Conservation (phyloP, 2,888 invertebrate genomes). For the Odontocolon sp. region DNA sequence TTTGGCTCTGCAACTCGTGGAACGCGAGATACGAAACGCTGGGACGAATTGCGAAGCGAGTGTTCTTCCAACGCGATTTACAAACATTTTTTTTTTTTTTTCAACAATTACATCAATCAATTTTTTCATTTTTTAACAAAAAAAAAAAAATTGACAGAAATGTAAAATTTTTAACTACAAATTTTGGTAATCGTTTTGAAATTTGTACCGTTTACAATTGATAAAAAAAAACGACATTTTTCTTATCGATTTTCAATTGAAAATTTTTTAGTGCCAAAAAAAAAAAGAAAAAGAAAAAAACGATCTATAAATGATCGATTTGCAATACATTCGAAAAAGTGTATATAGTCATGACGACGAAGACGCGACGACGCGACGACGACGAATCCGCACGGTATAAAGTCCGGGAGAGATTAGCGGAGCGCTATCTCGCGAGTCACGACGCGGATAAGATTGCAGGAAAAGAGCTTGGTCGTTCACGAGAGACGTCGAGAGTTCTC, state of each 20-base stretch:
- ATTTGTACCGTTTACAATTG: too few relatives aligned
- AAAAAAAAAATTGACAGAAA: too few relatives aligned
- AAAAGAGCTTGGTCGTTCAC: background rate
- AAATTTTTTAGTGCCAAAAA: background rate
- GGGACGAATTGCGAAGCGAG: constrained; percentile 15
- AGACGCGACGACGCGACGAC: background rate
- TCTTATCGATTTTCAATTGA: too few relatives aligned
- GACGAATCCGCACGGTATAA: constrained; percentile 63
- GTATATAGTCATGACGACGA: background rate
- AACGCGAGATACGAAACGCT: constrained; percentile 38
- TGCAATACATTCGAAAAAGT: background rate
- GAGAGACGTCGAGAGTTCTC: constrained; percentile 6
- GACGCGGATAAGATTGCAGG: constrained; percentile 72
- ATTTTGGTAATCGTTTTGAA: too few relatives aligned
- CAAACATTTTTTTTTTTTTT: background rate
- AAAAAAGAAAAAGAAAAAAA: background rate
- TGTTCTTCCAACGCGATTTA: background rate
- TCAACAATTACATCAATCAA: background rate
- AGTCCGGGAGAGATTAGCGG: constrained; percentile 74
- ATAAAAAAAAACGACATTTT: too few relatives aligned
- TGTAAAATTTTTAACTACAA: too few relatives aligned
- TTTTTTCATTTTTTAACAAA: background rate
- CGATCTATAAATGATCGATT: background rate
- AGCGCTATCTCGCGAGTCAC: constrained; percentile 72
- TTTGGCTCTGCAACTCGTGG: constrained; percentile 34